Evolutionary conservation across 2,797 vertebrate species (phyloP), one percentile per base, ranked within the genome.

Genomic region (Sylvia borin): DNA sequence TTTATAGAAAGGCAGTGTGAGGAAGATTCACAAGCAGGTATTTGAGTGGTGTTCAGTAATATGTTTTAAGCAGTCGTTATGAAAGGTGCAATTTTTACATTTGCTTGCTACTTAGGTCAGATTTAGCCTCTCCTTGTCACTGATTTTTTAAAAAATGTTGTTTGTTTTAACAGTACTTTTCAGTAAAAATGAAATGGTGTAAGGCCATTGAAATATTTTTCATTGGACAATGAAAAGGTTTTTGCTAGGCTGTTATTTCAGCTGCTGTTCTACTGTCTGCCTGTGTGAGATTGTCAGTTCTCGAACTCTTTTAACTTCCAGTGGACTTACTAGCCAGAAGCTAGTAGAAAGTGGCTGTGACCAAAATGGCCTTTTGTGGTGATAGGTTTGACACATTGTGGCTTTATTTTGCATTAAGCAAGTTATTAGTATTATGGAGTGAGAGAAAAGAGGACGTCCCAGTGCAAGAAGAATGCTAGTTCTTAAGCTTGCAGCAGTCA

Each of bases 211-310:
- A 57, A 83, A 24, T 72, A 13, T 27, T 61, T 74, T 42, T 29
- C 5, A 1, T 54, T 5, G 21, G 26, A 45, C 27, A 27, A 6
- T 24, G 19, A 64, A 36, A 70, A 54, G 18, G 11, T 62, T 91
- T 64, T 82, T 43, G 61, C 50, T 62, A 79, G 19, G 9, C 24
- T 42, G 18, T 12, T 38, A 19, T 45, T 51, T 73, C 45, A 31
- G 31, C 72, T 67, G 10, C 48, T 6, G 0, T 90, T 90, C 48
- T 7, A 1, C 61, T 0, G 0, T 61, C 21, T 26, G 16, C 34
- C 67, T 5, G 0, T 13, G 2, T 61, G 43, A 64, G 51, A 43
- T 2, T 0, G 65, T 88, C 10, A 13, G 21, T 66, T 75, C 42
- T 76, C 54, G 8, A 47, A 19, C 55, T 85, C 53, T 87, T 91